Evolutionary conservation across 1,140 invertebrate genomes (phyloP).

Genomic region (Trichonephila clavipes): DNA sequence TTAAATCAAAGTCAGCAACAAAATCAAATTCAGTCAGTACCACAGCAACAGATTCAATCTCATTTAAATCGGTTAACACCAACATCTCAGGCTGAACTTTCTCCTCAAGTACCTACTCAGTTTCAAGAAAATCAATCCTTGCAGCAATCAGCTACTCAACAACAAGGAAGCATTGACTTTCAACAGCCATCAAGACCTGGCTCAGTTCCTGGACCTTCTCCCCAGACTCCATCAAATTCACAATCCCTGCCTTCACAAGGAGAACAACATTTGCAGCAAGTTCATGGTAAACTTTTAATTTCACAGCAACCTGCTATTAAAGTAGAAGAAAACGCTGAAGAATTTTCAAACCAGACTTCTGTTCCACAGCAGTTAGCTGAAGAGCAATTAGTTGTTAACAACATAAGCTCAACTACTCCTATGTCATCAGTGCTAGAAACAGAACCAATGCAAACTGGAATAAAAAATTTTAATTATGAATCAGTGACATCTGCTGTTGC

Average conservation of each 20-base stretch:
- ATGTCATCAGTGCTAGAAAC: not conserved
- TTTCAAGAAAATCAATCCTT: constrained; percentile 27
- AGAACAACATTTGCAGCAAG: not conserved
- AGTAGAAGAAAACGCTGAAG: constrained; percentile 1
- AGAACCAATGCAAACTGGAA: constrained; percentile 43
- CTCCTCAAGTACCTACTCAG: constrained; percentile 41
- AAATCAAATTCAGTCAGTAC: constrained; percentile 51
- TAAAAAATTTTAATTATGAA: constrained; percentile 47
- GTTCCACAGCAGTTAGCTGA: not conserved
- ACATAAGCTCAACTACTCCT: not conserved
- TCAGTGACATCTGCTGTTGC: not conserved
- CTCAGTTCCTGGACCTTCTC: constrained; percentile 39
- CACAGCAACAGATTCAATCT: constrained; percentile 17
- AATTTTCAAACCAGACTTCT: not conserved
- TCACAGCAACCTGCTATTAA: not conserved
- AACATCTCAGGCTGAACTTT: constrained; percentile 18
- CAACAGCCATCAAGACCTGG: constrained; percentile 53
- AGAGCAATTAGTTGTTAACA: not conserved
- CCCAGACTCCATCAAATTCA: constrained; percentile 47
- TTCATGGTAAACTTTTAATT: not conserved
- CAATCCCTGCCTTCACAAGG: constrained; percentile 24
- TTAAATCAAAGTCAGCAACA: constrained; percentile 57
- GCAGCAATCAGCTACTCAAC: constrained; percentile 16
- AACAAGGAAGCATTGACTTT: not conserved
- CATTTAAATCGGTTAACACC: constrained; percentile 37